Percentiles rank a stretch among this genome's conserved stretches.
Conservation (phyloP, 2,113 vertebrate genomes). For the Equus quagga region DNA sequence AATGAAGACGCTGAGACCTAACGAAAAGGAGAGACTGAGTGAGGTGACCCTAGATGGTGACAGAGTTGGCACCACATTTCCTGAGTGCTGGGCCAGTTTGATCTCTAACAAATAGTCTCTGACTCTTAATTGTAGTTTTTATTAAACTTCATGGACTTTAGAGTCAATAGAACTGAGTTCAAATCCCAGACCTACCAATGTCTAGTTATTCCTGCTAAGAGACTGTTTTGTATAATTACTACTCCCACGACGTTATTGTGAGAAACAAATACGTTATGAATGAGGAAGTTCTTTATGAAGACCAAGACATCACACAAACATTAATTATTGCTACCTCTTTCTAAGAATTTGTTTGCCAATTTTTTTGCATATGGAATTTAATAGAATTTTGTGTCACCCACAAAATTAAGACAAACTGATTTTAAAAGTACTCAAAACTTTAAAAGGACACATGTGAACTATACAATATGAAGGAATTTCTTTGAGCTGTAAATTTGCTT, state of each 20-base stretch:
- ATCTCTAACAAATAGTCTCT: not conserved
- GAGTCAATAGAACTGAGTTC: not conserved
- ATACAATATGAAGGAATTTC: not conserved
- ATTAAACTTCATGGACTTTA: not conserved
- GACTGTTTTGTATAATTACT: not conserved
- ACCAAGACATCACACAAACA: not conserved
- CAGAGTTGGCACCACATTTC: not conserved
- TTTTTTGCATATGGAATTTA: not conserved
- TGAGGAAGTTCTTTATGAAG: not conserved
- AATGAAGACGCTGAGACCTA: not conserved
- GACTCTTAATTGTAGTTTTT: not conserved
- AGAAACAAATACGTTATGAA: conserved; percentile 13
- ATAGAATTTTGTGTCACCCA: not conserved
- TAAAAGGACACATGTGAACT: not conserved
- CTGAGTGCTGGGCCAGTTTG: not conserved
- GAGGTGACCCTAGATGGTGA: not conserved
- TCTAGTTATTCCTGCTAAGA: not conserved
- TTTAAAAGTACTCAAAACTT: conserved; percentile 18
- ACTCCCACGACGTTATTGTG: not conserved
- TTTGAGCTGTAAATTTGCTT: not conserved
- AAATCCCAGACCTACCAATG: not conserved
- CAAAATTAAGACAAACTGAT: conserved; percentile 1
- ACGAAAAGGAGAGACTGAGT: not conserved
- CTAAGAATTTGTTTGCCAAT: not conserved
- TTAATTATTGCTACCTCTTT: not conserved